Base-by-base conservation (phyloP, 2,113 vertebrate genomes). In the Oxygymnocypris stewartii region DNA sequence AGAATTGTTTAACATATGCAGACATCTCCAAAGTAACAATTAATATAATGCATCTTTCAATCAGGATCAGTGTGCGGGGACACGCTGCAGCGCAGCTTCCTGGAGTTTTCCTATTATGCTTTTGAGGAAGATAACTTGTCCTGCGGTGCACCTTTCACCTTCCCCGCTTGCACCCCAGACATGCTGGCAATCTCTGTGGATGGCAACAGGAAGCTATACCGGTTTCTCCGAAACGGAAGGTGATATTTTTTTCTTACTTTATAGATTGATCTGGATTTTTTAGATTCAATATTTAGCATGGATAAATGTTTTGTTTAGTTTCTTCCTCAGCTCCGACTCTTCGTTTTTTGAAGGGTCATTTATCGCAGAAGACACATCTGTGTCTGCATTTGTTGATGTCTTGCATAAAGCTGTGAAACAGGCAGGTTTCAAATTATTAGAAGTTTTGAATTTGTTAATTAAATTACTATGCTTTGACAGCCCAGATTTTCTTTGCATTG, bases 11-110 rank as follows among this genome's bases (percentile, higher is more conserved):
- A 67, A 5, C 25, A 67, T 67, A 67, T 67, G 25, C 0, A 67
- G 63, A 31, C 28, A 67, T 67, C 63, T 67, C 28, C 25, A 0
- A 67, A 67, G 63, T 67, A 14, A 7, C 13, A 67, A 2, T 25
- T 63, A 63, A 63, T 67, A 67, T 67, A 67, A 67, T 67, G 63
- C 63, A 67, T 67, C 28, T 67, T 67, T 67, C 63, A 67, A 25
- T 67, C 63, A 67, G 63, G 63, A 67, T 12, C 13, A 31, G 63
- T 67, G 63, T 67, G 63, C 4, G 63, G 63, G 25, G 25, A 31
- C 63, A 67, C 63, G 4, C 63, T 67, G 25, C 63, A 67, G 25
- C 25, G 25, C 25, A 67, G 25, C 63, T 67, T 31, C 63, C 63
- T 67, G 28, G 63, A 67, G 6, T 67, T 67, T 67, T 67, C 63